These are phyloP conservation scores for Drosophila histrio DNA, from an alignment of 2,888 invertebrate genomes.

Conservation along the genomic window DNA sequence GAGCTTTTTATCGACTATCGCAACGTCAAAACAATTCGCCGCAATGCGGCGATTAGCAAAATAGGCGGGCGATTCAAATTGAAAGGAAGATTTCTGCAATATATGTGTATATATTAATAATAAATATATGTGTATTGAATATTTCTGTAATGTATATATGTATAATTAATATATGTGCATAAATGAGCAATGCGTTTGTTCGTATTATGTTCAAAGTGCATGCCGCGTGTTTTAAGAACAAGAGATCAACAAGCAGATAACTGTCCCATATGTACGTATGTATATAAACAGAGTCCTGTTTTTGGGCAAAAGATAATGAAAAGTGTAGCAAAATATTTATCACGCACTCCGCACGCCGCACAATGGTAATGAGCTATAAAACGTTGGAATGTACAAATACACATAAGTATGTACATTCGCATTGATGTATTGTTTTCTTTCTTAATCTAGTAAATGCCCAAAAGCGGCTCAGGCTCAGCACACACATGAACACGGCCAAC, in stretches of 20 bases:
- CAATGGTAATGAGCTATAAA: slow-evolving; percentile 80
- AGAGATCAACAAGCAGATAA: slow-evolving; percentile 41
- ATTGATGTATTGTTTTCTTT: slow-evolving; percentile 52
- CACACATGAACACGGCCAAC: slow-evolving; percentile 9
- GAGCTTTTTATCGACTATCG: slow-evolving; percentile 3
- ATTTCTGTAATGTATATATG: too few relatives aligned
- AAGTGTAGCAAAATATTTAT: slow-evolving; percentile 79
- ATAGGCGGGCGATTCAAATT: background rate
- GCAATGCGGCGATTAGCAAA: background rate
- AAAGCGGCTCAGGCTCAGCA: slow-evolving; percentile 73
- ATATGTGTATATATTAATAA: too few relatives aligned
- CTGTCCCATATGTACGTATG: background rate
- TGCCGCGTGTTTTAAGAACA: slow-evolving; percentile 33
- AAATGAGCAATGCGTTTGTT: slow-evolving; percentile 45
- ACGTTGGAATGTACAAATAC: slow-evolving; percentile 32
- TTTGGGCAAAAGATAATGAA: slow-evolving; percentile 46
- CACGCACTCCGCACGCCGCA: slow-evolving; percentile 71
- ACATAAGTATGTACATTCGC: slow-evolving; percentile 15
- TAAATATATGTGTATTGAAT: background rate
- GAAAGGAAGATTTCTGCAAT: too few relatives aligned
- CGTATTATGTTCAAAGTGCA: slow-evolving; percentile 36
- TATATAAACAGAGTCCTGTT: slow-evolving; percentile 13
- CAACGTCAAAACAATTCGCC: background rate
- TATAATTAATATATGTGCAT: background rate
- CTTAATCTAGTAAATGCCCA: slow-evolving; percentile 80